A percentile compares a stretch with the other conserved stretches of the same genome.
Conservation (phyloP, 2,113 vertebrate species). For the Ophthalmolycus amberensis region DNA sequence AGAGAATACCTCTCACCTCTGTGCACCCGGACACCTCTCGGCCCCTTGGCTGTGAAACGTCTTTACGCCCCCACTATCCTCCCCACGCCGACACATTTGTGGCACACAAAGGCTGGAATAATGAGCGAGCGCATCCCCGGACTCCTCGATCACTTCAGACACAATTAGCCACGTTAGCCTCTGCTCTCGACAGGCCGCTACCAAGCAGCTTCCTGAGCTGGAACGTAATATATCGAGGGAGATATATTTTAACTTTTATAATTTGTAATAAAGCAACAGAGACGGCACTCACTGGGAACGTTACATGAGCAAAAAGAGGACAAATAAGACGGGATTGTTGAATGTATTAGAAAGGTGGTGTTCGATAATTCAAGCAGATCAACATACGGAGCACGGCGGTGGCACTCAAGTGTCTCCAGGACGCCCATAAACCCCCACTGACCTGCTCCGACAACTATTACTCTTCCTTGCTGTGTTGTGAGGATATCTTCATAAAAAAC, state of each 20-base stretch:
- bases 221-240: slow-evolving; percentile 2
- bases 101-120: slow-evolving; percentile 57
- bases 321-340: neutral
- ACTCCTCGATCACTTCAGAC: slow-evolving; percentile 66
- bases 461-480: neutral
- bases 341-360: neutral
- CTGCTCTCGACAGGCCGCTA: slow-evolving; percentile 61
- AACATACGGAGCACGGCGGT: neutral
- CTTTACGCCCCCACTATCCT: slow-evolving; percentile 24
- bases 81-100: slow-evolving; percentile 32
- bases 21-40: slow-evolving; percentile 41
- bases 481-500: neutral
- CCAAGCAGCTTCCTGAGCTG: slow-evolving; percentile 36
- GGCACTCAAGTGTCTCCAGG: neutral
- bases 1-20: slow-evolving; percentile 34
- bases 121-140: slow-evolving; percentile 57
- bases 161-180: slow-evolving; percentile 78
- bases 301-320: neutral
- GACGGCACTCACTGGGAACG: neutral
- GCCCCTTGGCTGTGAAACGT: slow-evolving; percentile 17
- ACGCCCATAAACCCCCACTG: neutral
- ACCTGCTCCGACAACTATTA: neutral
- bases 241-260: neutral
- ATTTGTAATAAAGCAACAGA: neutral
- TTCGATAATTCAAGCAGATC: slow-evolving; percentile 10